A percentile compares a stretch with the other conserved stretches of the same genome.
Conservation (phyloP, 2,797 vertebrate genomes). For the Peromyscus aztecus region DNA sequence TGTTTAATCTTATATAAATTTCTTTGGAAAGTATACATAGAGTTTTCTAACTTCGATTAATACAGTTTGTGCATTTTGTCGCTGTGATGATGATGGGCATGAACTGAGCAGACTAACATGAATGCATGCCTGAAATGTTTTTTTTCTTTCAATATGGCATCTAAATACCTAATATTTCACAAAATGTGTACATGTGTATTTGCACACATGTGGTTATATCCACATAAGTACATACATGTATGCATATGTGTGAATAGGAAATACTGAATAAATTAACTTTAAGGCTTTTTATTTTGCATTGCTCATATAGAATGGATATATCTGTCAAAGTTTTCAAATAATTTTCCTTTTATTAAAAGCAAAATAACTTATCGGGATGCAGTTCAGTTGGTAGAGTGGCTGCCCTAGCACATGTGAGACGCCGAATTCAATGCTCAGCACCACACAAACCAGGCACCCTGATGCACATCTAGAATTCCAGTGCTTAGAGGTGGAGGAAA, state of each 20-base stretch:
- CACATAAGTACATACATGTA: neutral
- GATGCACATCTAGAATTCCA: neutral
- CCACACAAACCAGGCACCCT: neutral
- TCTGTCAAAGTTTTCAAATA: conserved; percentile 7
- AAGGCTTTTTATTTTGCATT: conserved; percentile 9
- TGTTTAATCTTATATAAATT: neutral
- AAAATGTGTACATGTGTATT: neutral
- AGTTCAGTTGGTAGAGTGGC: neutral
- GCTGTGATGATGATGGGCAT: neutral
- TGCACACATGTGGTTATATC: neutral
- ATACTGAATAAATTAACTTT: neutral
- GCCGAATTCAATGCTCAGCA: neutral
- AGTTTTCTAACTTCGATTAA: conserved; percentile 5
- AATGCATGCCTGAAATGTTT: neutral
- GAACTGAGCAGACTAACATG: neutral
- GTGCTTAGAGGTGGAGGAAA: neutral
- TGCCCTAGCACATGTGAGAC: neutral
- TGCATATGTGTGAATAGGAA: neutral
- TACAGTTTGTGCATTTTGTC: conserved; percentile 29
- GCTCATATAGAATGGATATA: neutral
- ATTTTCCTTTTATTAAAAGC: neutral
- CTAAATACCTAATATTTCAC: conserved; percentile 7
- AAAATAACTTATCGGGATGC: neutral
- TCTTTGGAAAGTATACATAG: neutral
- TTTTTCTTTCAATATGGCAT: conserved; percentile 39